These are phyloP conservation scores for Zaprionus inermis DNA, from an alignment of 1,140 invertebrate species.

Conservation along the genomic window DNA sequence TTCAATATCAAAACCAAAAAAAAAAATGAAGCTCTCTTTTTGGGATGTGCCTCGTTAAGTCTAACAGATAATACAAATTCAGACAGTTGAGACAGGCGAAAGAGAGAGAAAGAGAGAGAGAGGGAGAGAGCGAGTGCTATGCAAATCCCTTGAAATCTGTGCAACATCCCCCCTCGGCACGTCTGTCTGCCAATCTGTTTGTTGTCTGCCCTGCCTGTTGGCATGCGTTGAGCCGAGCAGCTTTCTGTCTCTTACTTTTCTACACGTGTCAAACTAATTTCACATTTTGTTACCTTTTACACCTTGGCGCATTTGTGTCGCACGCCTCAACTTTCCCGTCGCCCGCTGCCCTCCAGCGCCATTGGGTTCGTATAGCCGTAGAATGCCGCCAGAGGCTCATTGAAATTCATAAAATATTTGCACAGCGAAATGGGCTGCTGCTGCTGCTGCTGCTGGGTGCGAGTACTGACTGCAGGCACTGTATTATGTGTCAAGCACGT, in stretches of 20 bases:
- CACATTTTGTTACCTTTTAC: conserved; percentile 79
- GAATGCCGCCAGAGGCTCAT: conserved; percentile 60
- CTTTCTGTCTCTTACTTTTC: conserved; percentile 42
- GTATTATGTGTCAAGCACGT: conserved; percentile 81
- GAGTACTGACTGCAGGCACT: conserved; percentile 53
- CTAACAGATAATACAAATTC: neutral
- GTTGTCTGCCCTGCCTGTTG: conserved; percentile 3
- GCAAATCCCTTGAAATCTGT: conserved; percentile 26
- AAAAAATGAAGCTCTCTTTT: neutral
- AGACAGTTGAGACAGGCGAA: neutral
- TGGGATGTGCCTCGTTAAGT: neutral
- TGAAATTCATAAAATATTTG: conserved; percentile 82
- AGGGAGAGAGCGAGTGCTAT: neutral
- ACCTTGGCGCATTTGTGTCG: conserved; percentile 70
- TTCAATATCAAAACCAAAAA: neutral
- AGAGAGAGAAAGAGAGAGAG: neutral
- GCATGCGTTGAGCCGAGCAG: conserved; percentile 45
- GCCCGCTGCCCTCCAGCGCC: neutral
- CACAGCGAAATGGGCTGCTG: conserved; percentile 68
- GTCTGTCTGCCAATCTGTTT: neutral
- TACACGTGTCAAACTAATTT: conserved; percentile 81
- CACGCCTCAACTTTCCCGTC: conserved; percentile 19
- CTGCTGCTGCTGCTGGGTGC: neutral
- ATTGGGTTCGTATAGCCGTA: no score
- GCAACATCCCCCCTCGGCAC: conserved; percentile 1